Conservation (phyloP, 2,113 vertebrate species). For the Cercocebus atys region DNA sequence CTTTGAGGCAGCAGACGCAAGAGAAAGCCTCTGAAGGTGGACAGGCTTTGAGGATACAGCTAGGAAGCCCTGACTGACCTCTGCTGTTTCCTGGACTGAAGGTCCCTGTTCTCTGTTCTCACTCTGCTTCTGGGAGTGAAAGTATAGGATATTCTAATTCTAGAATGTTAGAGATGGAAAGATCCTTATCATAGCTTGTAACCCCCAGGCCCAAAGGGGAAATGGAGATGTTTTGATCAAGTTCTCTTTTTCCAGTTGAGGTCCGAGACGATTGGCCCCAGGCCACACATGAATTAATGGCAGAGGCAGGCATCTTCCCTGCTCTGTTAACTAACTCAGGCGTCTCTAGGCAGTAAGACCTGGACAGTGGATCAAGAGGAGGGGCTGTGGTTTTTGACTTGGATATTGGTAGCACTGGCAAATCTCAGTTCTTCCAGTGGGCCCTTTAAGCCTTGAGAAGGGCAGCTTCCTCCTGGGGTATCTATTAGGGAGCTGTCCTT, state of each 20-base stretch:
- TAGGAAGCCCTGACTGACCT: not conserved
- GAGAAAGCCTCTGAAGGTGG: not conserved
- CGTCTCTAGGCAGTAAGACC: not conserved
- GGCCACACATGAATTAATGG: not conserved
- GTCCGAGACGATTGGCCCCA: not conserved
- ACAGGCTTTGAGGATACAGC: not conserved
- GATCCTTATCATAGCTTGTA: not conserved
- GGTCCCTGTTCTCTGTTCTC: not conserved
- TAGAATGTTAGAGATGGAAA: constrained; percentile 7
- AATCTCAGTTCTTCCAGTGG: not conserved
- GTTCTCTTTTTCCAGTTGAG: not conserved
- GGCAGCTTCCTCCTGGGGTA: not conserved
- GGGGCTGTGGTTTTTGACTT: not conserved
- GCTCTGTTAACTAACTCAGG: not conserved
- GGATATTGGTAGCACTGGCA: not conserved
- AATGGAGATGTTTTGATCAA: constrained; percentile 11
- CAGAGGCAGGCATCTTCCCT: not conserved
- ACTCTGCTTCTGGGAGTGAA: not conserved
- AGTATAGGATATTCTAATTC: not conserved
- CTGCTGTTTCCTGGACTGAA: not conserved
- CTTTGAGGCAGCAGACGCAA: not conserved
- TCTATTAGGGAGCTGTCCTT: not conserved
- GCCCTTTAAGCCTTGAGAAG: not conserved
- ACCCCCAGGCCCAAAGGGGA: not conserved
- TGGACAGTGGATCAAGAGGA: not conserved